phyloP scores from a whole-genome alignment of 2,797 vertebrate species.

The Neosilurus hyrtlii region DNA sequence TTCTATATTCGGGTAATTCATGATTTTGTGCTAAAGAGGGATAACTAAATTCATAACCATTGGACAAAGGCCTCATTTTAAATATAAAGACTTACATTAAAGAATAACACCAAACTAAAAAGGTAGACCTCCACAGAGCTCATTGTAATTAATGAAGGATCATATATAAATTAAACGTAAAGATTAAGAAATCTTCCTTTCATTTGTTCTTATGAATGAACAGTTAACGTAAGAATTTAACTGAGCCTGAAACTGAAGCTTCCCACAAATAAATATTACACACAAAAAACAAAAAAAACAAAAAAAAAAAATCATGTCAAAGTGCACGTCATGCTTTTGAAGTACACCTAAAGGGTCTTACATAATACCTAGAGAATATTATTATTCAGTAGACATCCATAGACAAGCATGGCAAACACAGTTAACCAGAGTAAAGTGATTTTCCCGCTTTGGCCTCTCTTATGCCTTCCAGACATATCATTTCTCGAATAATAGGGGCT shows the following conservation, averaged over 20 bases:
- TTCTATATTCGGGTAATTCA: background rate
- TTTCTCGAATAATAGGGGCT: slow-evolving; percentile 55
- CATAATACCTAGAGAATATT: slow-evolving; percentile 63
- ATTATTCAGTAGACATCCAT: slow-evolving; percentile 61
- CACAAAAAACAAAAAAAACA: slow-evolving; percentile 13
- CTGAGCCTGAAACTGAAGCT: slow-evolving; percentile 31
- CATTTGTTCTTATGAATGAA: slow-evolving; percentile 18
- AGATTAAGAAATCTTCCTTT: background rate
- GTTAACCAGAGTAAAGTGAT: slow-evolving; percentile 70
- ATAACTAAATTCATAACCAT: background rate
- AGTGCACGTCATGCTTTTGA: slow-evolving; percentile 43
- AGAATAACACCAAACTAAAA: slow-evolving; percentile 6
- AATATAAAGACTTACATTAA: background rate
- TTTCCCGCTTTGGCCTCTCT: slow-evolving; percentile 52
- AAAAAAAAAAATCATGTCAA: slow-evolving; percentile 20
- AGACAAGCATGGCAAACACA: slow-evolving; percentile 72
- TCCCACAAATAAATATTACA: slow-evolving; percentile 20
- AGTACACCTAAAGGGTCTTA: slow-evolving; percentile 57
- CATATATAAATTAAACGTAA: slow-evolving; percentile 18
- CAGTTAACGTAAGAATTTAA: slow-evolving; percentile 25
- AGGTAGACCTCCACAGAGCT: slow-evolving; percentile 11
- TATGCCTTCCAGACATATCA: slow-evolving; percentile 50
- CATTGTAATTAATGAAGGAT: background rate
- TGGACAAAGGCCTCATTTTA: background rate
- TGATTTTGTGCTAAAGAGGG: background rate